Base-by-base conservation (phyloP, 2,888 invertebrate genomes). In the Anaspis maculata region DNA sequence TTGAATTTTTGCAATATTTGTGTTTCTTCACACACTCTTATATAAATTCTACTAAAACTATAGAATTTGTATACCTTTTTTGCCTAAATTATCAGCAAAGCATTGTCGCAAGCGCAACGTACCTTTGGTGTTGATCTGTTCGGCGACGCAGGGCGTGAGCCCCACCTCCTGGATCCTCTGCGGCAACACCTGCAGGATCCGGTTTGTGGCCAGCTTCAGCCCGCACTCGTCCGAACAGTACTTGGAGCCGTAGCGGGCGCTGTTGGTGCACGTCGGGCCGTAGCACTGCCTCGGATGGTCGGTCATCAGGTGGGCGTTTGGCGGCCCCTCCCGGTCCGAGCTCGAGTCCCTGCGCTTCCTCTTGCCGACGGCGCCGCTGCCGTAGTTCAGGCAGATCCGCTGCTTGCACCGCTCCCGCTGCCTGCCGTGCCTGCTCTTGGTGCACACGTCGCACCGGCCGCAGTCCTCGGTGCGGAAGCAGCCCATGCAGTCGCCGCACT, bases 201-300 rank as follows among this genome's bases (percentile, higher is more conserved):
- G 72, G 25, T 79, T 81, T 0, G 84, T 83, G 0, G 96, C 95
- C 14, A 97, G 70, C 52, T 83, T 79, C 54, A 91, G 73, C 0
- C 96, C 96, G 61, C 96, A 97, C 44, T 83, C 80, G 44, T 92
- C 81, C 4, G 88, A 85, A 59, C 97, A 97, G 59, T 96, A 97
- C 66, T 96, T 96, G 38, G 91, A 92, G 1, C 75, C 69, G 42
- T 63, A 74, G 9, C 83, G 71, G 0, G 95, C 87, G 22, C 80
- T 77, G 36, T 79, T 76, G 0, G 74, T 72, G 62, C 98, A 98
- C 32, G 79, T 78, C 0, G 94, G 95, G 0, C 96, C 96, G 57
- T 84, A 85, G 62, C 97, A 98, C 55, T 97, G 96, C 1, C 83
- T 67, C 0, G 83, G 71, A 21, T 73, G 74, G 7, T 71, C 64